A percentile compares a stretch with the other conserved stretches of the same genome.
Conservation (phyloP, 2,113 vertebrate genomes). For the Bungarus multicinctus region DNA sequence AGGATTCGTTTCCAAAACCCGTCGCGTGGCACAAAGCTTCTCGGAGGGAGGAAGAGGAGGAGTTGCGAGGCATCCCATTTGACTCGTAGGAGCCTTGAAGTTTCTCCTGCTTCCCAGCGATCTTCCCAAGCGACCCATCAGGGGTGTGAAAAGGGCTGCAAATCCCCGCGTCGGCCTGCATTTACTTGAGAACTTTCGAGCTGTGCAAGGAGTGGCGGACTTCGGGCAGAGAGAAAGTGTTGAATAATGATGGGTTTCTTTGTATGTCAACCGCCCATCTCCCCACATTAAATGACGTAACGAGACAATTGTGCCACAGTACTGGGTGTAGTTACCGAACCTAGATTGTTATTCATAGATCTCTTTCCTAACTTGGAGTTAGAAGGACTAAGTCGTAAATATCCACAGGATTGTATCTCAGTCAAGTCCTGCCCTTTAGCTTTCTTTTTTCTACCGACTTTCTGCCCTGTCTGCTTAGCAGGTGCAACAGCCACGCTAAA, state of each 20-base stretch:
- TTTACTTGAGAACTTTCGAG: background rate
- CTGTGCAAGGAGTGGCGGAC: background rate
- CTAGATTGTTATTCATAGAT: background rate
- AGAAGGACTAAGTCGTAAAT: background rate
- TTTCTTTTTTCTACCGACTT: background rate
- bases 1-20: conserved; percentile 28
- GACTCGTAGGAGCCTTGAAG: background rate
- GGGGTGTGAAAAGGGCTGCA: background rate
- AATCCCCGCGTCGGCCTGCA: background rate
- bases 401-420: background rate
- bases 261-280: background rate
- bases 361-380: background rate
- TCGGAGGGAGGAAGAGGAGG: background rate
- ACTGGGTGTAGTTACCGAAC: background rate
- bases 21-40: conserved; percentile 51
- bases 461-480: background rate
- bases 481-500: conserved; percentile 3
- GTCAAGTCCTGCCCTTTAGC: background rate
- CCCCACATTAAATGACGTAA: background rate
- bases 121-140: background rate
- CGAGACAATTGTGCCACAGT: background rate
- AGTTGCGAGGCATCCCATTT: background rate
- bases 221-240: too few species aligned
- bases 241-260: background rate
- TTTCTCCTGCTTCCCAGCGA: background rate